Evolutionary conservation across 2,888 invertebrate species (phyloP), one percentile per base, ranked within the genome.

Genomic region (Myopa testacea): DNA sequence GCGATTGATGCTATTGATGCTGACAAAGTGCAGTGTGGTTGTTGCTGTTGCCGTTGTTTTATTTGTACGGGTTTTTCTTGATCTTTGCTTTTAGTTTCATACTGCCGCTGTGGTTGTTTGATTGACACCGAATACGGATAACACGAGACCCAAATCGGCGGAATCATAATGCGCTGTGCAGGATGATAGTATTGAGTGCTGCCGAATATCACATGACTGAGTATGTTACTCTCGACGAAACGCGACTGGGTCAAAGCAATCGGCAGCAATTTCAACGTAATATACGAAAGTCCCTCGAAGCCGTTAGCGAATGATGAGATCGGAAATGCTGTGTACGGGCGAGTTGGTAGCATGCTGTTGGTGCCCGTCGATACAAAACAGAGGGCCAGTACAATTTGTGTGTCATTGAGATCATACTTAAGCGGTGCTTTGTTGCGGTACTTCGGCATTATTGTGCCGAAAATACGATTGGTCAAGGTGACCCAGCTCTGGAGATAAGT

Each of bases 381-480:
- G 0, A 87, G 75, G 0, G 82, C 84, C 69, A 87, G 70, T 7
- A 86, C 83, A 67, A 87, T 84, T 81, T 86, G 85, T 0, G 82
- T 82, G 76, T 86, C 85, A 73, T 85, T 84, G 0, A 86, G 76
- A 69, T 83, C 82, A 75, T 83, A 82, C 38, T 83, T 84, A 3
- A 87, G 76, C 0, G 85, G 82, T 12, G 82, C 80, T 45, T 84
- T 84, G 60, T 82, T 82, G 40, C 86, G 82, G 78, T 86, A 86
- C 37, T 82, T 83, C 1, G 86, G 85, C 81, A 83, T 82, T 19
- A 86, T 82, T 16, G 85, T 85, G 6, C 84, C 85, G 63, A 85
- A 84, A 8, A 84, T 80, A 0, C 85, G 83, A 68, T 83, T 77
- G 4, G 71, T 73, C 7, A 81, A 70, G 38, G 81, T 77, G 4